A percentile compares a stretch with the other conserved stretches of the same genome.
These are phyloP conservation scores for Polyergus mexicanus DNA, from an alignment of 1,140 invertebrate genomes.

Conservation along the genomic window DNA sequence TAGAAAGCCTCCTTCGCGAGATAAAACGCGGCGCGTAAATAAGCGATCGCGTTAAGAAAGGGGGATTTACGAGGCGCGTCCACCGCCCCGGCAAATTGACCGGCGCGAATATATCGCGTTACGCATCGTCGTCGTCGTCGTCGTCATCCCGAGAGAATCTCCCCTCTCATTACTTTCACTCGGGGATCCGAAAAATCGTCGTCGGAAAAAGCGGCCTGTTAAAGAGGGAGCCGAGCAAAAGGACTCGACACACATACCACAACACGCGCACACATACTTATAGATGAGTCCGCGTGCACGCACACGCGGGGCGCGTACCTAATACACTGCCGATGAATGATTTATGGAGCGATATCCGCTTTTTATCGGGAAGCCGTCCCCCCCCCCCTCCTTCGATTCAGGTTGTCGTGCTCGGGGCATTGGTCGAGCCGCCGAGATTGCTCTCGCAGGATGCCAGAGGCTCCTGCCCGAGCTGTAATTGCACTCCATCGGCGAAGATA, in stretches of 20 bases:
- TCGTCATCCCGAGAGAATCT: background rate
- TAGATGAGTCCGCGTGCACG: constrained; percentile 56
- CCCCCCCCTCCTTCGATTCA: constrained; percentile 50
- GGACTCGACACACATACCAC: background rate
- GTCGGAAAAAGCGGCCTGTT: background rate
- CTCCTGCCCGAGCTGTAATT: constrained; percentile 66
- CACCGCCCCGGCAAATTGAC: constrained; percentile 21
- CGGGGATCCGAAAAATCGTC: constrained; percentile 9
- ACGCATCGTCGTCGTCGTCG: background rate
- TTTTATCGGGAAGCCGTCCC: constrained; percentile 63
- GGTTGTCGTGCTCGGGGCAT: constrained; percentile 64
- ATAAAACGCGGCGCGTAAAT: constrained; percentile 52
- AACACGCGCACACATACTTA: constrained; percentile 42
- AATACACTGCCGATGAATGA: constrained; percentile 73
- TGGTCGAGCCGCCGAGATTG: constrained; percentile 67
- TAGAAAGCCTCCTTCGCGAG: constrained; percentile 65
- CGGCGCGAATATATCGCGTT: constrained; percentile 27
- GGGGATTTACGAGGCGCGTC: constrained; percentile 37
- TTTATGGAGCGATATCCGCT: constrained; percentile 76
- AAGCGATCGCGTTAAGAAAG: constrained; percentile 50
- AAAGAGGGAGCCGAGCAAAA: constrained; percentile 7
- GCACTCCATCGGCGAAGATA: constrained; percentile 32
- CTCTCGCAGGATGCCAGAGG: constrained; percentile 68
- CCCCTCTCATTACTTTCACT: constrained; percentile 17
- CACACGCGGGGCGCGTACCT: constrained; percentile 33